Base-by-base conservation (phyloP, 2,888 invertebrate species). In the Trissonchulus latispiculum region DNA sequence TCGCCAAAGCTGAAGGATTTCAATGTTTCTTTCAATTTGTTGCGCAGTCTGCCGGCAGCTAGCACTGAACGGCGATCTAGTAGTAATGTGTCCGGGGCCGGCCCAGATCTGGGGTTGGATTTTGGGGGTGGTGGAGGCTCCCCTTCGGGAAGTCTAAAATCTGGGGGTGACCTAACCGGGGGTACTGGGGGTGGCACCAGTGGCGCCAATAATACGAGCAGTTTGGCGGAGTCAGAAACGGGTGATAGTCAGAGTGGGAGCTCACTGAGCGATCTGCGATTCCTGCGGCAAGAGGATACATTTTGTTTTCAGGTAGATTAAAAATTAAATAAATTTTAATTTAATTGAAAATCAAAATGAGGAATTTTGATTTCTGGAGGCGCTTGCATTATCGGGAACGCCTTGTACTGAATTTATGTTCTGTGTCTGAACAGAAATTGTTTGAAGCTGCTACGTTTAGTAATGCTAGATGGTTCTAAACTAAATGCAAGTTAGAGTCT, bases 1-100 rank as follows among this genome's bases (percentile, higher is more conserved):
- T 89, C 94, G 0, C 91, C 92, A 0, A 90, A 90, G 74, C 85
- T 96, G 68, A 88, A 91, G 72, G 95, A 95, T 83, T 85, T 95
- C 36, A 94, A 93, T 84, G 90, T 90, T 0, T 90, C 94, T 0
- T 90, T 93, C 80, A 97, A 97, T 86, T 87, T 91, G 72, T 85
- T 96, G 29, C 88, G 88, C 69, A 91, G 92, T 78, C 84, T 96
- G 76, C 87, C 87, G 15, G 68, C 68, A 2, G n/a, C 64, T 28
- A 64, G 64, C 64, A 15, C 3, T 15, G n/a, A 28, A 3, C n/a
- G 29, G 33, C 32, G 3, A 2, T 29, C 29, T 28, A 35, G 35
- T n/a, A 18, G 31, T 68, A 3, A 23, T 8, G 2, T 23, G 8
- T 32, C 29, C 2, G 36, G 68, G 2, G n/a, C n/a, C n/a, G 33